Evolutionary conservation across 2,888 invertebrate species (phyloP).

Genomic region (Latrodectus elegans): DNA sequence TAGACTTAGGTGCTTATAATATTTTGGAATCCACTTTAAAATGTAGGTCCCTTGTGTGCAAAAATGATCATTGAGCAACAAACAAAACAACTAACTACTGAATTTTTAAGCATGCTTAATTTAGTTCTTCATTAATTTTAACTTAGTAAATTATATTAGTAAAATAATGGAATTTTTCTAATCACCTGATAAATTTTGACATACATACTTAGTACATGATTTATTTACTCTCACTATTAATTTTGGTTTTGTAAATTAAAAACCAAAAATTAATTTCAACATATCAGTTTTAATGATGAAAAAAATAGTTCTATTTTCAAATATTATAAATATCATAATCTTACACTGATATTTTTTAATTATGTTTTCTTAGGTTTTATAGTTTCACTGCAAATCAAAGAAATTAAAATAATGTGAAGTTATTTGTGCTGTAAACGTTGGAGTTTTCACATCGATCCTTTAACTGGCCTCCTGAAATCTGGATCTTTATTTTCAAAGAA

Average conservation of each 20-base stretch:
- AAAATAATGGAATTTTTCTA: too few species aligned
- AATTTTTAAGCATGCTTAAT: too few species aligned
- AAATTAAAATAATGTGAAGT: background rate
- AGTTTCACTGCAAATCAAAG: constrained; percentile 45
- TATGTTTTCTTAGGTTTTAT: constrained; percentile 39
- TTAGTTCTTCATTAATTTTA: too few species aligned
- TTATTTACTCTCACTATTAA: background rate
- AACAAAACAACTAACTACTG: too few species aligned
- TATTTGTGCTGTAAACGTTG: background rate
- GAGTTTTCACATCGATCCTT: background rate
- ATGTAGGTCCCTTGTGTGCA: too few species aligned
- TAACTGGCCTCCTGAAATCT: background rate
- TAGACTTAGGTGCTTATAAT: too few species aligned
- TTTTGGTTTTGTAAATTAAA: background rate
- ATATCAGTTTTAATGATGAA: background rate
- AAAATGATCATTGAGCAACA: too few species aligned
- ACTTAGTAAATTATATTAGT: too few species aligned
- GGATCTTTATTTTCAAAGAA: background rate
- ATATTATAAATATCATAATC: background rate
- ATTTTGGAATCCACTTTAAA: too few species aligned
- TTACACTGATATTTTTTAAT: background rate
- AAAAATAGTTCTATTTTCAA: too few species aligned
- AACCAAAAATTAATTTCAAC: background rate
- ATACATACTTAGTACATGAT: background rate
- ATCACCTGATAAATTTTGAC: too few species aligned